Evolutionary conservation across 2,888 invertebrate genomes (phyloP), one percentile per base, ranked within the genome.

Genomic region (Drosophila lacicola): DNA sequence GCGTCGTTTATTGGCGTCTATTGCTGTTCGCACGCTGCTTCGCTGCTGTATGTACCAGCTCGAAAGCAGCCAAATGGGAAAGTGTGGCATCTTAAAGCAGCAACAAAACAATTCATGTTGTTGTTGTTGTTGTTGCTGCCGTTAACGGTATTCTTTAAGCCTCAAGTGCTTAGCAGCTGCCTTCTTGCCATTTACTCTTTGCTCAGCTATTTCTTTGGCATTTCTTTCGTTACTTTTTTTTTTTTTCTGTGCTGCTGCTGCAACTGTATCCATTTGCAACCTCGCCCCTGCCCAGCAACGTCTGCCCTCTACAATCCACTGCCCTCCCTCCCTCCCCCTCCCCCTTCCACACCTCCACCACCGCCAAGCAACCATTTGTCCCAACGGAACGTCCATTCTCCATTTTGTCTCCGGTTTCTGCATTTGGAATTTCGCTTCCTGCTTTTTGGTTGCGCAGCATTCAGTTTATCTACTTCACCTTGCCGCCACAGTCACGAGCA

Each of bases 1-100:
- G 29, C 70, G 61, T 61, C 74, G 58, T 79, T 86, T 88, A 84
- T 89, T 87, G 75, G 68, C 78, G 81, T 76, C 81, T 81, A 65
- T 71, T 70, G 73, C 83, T 71, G 67, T 80, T 78, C 55, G 50
- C 71, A 80, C 66, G 80, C 74, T 83, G 83, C 68, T 83, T 83
- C 88, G 88, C 70, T 71, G 69, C 63, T 69, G 63, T 80, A 60
- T 64, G 50, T 70, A 75, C 60, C 39, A 53, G 17, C 21, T 21
- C 29, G 29, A 25, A 41, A 17, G 8, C 29, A 53, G 51, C 49
- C 49, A 64, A 64, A 60, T 58, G 46, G 42, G 70, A 46, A 63
- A 55, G 14, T 64, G 76, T 64, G 76, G 64, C 77, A 76, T 70
- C 74, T 71, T 74, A 42, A 76, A 71, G 74, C 60, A 75, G 21